Base-by-base conservation (phyloP, 2,888 invertebrate species). In the Stenodema calcarata region DNA sequence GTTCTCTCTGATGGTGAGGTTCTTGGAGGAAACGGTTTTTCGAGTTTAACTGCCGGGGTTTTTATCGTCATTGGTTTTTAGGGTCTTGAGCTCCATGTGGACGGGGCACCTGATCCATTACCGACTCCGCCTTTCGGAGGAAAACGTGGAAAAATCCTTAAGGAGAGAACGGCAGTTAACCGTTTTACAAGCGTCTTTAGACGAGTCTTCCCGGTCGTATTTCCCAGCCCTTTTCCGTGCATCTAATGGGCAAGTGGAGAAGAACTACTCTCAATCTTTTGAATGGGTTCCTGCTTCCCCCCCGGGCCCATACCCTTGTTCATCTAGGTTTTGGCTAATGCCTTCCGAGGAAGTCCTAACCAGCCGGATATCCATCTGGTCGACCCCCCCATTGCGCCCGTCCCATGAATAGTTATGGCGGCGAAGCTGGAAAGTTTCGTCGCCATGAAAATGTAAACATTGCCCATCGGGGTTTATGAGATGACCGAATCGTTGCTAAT, bases 311-410 rank as follows among this genome's bases (percentile, higher is more conserved):
- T 3, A 44, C 78, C 78, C 78, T 78, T 23, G 78, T 78, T 78
- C 62, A 62, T 54, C 27, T 50, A 30, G 80, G 80, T 50, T 54
- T 80, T 27, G 62, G 80, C 80, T 80, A 80, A 80, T 54, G 80
- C 18, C 80, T 42, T 54, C 54, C 11, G 30, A 80, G 80, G 80
- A 80, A 80, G 80, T 54, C 50, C 23, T 80, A 80, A 80, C 80
- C 80, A 80, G 54, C 80, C 80, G 80, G 80, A 80, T 80, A 80
- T 80, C 80, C 80, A 80, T 80, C 80, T 80, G 80, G 14, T 50
- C 3, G 27, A 54, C 3, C 14, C 42, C 44, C 12, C 23, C 42
- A 11, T 7, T 35, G 35, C 35, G n/a, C 76, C n/a, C 41, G 18
- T 54, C 16, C 41, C 41, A 76, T 44, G 44, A 41, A 78, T 78